Evolutionary conservation across 2,797 vertebrate genomes (phyloP).

Genomic region (Sarcophilus harrisii): DNA sequence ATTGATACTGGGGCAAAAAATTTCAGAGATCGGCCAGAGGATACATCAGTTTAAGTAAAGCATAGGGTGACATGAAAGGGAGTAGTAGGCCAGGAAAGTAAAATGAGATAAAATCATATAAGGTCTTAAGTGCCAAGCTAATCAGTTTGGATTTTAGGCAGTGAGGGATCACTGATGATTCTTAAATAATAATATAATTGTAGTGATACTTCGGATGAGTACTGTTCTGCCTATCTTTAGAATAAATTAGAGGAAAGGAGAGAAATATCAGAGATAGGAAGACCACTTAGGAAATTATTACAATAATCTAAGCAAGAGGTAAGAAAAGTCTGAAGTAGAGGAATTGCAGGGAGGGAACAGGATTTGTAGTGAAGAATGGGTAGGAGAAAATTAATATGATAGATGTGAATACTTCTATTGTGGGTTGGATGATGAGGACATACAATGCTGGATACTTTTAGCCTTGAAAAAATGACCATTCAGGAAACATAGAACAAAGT

Average conservation of each 20-base stretch:
- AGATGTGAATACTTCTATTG: too few relatives aligned
- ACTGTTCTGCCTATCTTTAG: neutral
- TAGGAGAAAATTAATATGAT: neutral
- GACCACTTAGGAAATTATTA: neutral
- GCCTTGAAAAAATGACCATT: conserved; percentile 1
- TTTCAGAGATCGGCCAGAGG: neutral
- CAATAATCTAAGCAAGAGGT: neutral
- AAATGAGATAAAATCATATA: neutral
- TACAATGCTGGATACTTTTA: neutral
- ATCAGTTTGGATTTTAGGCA: neutral
- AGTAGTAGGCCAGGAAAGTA: neutral
- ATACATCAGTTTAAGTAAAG: neutral
- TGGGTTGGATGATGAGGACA: neutral
- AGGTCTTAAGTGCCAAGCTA: neutral
- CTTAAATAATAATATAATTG: neutral
- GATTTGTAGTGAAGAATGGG: neutral
- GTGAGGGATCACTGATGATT: conserved; percentile 2
- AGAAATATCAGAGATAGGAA: neutral
- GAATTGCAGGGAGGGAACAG: neutral
- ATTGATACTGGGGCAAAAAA: neutral
- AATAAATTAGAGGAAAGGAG: neutral
- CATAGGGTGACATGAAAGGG: neutral
- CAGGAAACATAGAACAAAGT: neutral
- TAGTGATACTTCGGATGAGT: neutral
- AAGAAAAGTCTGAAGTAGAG: neutral